Conservation (phyloP, 64 coral and sea anemone genomes). For the Astreopora myriophthalma region DNA sequence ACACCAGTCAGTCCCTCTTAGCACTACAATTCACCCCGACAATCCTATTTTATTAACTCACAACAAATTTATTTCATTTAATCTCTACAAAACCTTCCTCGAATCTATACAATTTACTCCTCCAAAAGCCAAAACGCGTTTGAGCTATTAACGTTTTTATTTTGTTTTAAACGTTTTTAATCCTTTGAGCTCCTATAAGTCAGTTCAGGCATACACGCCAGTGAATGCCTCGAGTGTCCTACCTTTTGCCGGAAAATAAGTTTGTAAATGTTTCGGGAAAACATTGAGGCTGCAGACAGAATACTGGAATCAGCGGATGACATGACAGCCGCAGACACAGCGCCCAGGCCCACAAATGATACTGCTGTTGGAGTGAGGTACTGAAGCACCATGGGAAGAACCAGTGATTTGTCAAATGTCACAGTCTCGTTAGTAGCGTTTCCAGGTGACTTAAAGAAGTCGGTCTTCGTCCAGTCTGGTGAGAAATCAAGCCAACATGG, state of each 20-base stretch:
- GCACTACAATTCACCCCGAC: too few species aligned
- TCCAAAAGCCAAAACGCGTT: too few species aligned
- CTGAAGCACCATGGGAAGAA: conserved; percentile 80
- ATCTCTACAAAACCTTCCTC: too few species aligned
- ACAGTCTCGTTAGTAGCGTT: conserved; percentile 63
- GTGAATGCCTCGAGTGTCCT: background rate
- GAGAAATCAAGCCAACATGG: background rate
- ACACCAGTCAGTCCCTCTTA: too few species aligned
- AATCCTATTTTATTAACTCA: too few species aligned
- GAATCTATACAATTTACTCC: too few species aligned
- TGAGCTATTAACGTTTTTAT: background rate
- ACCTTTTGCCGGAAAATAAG: conserved; percentile 79
- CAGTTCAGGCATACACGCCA: background rate
- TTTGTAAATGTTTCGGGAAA: conserved; percentile 90
- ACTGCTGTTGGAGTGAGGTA: conserved; percentile 77
- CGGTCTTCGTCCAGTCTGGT: conserved; percentile 78
- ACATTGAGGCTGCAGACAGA: conserved; percentile 84
- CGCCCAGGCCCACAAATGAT: conserved; percentile 84
- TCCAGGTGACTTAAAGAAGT: conserved; percentile 24
- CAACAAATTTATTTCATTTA: too few species aligned
- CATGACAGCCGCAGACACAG: conserved; percentile 92
- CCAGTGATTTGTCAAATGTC: conserved; percentile 44
- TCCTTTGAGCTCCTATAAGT: background rate
- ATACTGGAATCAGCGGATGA: conserved; percentile 89
- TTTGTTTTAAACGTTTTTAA: too few species aligned